Conservation (phyloP, 2,113 vertebrate genomes). For the Odobenus rosmarus region DNA sequence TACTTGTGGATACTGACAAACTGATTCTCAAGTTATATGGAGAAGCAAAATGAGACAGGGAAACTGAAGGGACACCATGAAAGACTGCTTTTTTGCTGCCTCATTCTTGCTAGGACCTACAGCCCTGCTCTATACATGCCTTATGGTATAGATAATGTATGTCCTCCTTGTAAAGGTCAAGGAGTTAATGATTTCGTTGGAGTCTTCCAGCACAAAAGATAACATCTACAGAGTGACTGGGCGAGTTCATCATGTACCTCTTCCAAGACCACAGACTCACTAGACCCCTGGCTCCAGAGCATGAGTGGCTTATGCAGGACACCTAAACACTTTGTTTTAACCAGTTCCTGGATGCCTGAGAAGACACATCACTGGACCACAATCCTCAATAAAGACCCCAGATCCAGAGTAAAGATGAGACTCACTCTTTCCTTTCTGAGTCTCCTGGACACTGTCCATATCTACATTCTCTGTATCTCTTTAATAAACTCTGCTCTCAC, state of each 20-base stretch:
- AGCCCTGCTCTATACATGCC: not conserved
- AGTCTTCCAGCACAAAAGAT: not conserved
- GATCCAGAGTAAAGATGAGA: not conserved
- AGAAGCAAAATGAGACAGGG: not conserved
- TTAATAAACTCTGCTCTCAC: not conserved
- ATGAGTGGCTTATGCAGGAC: not conserved
- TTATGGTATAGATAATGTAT: not conserved
- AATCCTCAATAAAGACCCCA: not conserved
- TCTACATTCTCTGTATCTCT: not conserved
- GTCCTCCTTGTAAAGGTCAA: not conserved
- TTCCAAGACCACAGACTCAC: not conserved
- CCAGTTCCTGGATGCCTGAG: not conserved
- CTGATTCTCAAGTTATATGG: not conserved
- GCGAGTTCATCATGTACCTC: not conserved
- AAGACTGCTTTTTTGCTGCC: not conserved
- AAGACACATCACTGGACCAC: not conserved
- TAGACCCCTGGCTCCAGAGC: not conserved
- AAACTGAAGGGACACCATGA: not conserved
- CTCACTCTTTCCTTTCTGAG: not conserved
- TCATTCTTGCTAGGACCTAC: not conserved
- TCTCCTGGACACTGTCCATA: not conserved
- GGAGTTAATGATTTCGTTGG: not conserved
- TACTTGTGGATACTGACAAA: not conserved
- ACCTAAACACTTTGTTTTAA: not conserved
- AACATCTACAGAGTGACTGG: not conserved